A percentile compares a stretch with the other conserved stretches of the same genome.
phyloP scores from a whole-genome alignment of 2,888 invertebrate species.

The Trichacis sp. region DNA sequence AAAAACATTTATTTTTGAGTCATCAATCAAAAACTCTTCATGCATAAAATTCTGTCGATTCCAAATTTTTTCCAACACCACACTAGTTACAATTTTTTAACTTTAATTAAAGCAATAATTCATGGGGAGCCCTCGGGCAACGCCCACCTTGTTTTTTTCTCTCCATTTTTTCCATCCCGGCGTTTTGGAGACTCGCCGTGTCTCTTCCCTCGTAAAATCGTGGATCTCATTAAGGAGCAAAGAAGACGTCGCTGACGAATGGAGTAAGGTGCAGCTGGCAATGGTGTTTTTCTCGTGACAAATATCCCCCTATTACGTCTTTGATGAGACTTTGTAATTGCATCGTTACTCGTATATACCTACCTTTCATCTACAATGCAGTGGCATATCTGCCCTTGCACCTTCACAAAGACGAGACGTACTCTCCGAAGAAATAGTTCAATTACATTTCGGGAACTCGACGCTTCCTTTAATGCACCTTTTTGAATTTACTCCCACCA shows the following conservation, averaged over 20 bases:
- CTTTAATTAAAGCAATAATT: background rate
- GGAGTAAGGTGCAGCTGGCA: constrained; percentile 41
- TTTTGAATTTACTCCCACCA: no score
- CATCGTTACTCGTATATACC: constrained; percentile 36
- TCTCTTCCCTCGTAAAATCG: constrained; percentile 7
- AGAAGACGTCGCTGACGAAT: constrained; percentile 39
- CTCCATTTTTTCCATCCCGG: no score
- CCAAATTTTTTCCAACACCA: no score
- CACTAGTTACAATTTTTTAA: no score
- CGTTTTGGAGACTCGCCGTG: background rate
- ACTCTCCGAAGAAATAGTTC: constrained; percentile 2
- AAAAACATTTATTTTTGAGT: no score
- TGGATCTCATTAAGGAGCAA: constrained; percentile 30
- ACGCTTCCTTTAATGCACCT: no score
- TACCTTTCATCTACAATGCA: constrained; percentile 33
- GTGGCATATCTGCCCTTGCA: constrained; percentile 16
- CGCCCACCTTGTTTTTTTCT: background rate
- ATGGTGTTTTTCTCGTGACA: constrained; percentile 56
- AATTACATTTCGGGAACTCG: constrained; percentile 16
- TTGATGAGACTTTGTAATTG: constrained; percentile 47
- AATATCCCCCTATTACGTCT: constrained; percentile 51
- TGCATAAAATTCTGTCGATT: no score
- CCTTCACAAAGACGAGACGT: constrained; percentile 25
- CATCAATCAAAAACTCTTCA: no score
- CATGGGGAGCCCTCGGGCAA: background rate